Evolutionary conservation across 2,888 invertebrate genomes (phyloP).

Genomic region (Antheraea yamamai): DNA sequence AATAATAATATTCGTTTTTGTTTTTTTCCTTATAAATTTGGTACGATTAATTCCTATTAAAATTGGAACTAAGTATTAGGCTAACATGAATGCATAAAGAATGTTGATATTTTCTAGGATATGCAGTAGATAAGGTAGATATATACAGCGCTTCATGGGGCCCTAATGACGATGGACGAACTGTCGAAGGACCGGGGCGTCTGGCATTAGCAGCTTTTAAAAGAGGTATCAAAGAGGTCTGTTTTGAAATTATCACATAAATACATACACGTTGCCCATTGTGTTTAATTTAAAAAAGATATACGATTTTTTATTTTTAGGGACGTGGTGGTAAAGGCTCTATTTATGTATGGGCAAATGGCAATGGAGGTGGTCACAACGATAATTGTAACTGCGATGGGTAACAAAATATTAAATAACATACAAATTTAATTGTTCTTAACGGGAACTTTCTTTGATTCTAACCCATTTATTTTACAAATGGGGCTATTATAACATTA

Average conservation of each 20-base stretch:
- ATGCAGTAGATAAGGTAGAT: slow-evolving; percentile 89
- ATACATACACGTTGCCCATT: too few species aligned
- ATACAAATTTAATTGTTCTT: not conserved
- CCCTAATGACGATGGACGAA: slow-evolving; percentile 93
- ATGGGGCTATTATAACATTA: not conserved
- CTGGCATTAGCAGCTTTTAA: slow-evolving; percentile 89
- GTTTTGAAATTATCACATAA: not conserved
- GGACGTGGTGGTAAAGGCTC: slow-evolving; percentile 91
- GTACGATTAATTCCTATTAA: slow-evolving; percentile 16
- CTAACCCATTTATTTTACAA: not conserved
- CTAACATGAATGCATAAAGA: slow-evolving; percentile 5
- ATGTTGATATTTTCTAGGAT: slow-evolving; percentile 55
- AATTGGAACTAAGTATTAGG: slow-evolving; percentile 14
- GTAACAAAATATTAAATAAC: slow-evolving; percentile 63
- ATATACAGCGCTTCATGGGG: slow-evolving; percentile 97
- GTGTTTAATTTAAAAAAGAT: too few species aligned
- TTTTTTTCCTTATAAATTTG: not conserved
- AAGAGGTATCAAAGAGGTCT: slow-evolving; percentile 88
- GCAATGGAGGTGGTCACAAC: slow-evolving; percentile 91
- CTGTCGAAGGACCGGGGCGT: slow-evolving; percentile 93
- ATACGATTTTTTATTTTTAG: slow-evolving; percentile 51
- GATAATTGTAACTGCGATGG: slow-evolving; percentile 98
- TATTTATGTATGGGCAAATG: slow-evolving; percentile 96
- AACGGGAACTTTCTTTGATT: too few species aligned
- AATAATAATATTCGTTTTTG: too few species aligned